These are phyloP conservation scores for Actinopyga echinites DNA, from an alignment of 53 echinoderm and acorn worm species.

Conservation along the genomic window DNA sequence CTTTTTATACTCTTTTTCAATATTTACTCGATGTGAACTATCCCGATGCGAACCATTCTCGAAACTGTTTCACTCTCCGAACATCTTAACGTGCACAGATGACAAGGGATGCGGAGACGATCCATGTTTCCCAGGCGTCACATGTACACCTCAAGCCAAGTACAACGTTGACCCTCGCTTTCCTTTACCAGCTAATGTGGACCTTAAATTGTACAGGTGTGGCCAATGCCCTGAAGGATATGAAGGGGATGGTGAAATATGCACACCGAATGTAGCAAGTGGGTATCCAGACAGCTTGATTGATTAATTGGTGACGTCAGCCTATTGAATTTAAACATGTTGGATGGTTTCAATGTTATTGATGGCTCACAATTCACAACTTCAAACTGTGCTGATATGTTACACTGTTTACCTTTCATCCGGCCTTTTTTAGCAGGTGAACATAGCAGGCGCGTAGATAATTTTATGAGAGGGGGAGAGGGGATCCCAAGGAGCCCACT, in stretches of 20 bases:
- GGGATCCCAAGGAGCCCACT: too few species aligned
- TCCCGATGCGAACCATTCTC: not conserved
- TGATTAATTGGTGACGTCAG: not conserved
- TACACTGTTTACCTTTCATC: too few species aligned
- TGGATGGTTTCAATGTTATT: too few species aligned
- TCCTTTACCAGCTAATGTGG: not conserved
- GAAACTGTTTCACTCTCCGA: too few species aligned
- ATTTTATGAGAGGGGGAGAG: too few species aligned
- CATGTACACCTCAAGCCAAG: conserved; percentile 36
- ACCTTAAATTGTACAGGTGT: conserved; percentile 53
- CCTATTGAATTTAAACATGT: not conserved
- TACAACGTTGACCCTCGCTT: conserved; percentile 16
- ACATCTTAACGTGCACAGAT: conserved; percentile 31
- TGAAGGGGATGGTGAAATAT: conserved; percentile 65
- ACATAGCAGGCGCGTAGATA: too few species aligned
- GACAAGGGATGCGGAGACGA: conserved; percentile 46
- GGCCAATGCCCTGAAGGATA: conserved; percentile 64
- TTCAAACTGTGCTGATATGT: too few species aligned
- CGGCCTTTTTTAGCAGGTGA: too few species aligned
- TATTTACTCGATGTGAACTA: too few species aligned
- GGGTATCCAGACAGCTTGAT: not conserved
- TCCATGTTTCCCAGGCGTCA: conserved; percentile 57
- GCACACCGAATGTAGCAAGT: not conserved
- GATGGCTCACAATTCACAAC: too few species aligned
- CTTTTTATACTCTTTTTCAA: too few species aligned